Base-by-base conservation (phyloP, 2,113 vertebrate genomes). In the Aphelocoma coerulescens region DNA sequence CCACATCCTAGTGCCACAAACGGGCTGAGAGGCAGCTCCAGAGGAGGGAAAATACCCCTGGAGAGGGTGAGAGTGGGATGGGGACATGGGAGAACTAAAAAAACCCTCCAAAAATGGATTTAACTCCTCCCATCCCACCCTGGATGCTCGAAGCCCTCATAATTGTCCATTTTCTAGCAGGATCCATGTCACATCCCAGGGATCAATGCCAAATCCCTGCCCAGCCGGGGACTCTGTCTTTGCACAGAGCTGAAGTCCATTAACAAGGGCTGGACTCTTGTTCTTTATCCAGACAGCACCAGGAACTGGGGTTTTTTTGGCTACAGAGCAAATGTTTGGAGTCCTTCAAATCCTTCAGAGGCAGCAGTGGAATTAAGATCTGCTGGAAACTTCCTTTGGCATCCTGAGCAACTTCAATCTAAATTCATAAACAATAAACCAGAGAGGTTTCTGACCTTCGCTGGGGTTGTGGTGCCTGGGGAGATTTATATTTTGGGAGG, bases 401-500 rank as follows among this genome's bases (percentile, higher is more conserved):
- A 24, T 51, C 37, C 51, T 16, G 28, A 72, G 28, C 43, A 27
- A 5, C 19, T 57, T 48, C 33, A 33, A 32, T 16, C 12, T 32
- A 16, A 28, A 13, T 32, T 23, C 15, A 16, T 13, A 9, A 72
- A 24, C 14, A 3, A 2, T 6, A 6, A 28, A 43, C 24, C 12
- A 5, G 16, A 6, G 37, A 72, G 14, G 10, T 15, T 71, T 43
- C 52, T 66, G 39, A 11, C 43, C 49, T 28, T 32, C 28, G 7
- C 1, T 12, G 44, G 13, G 9, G 3, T 8, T 21, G 35, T 7
- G 30, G 30, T 51, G 17, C 15, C 41, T 51, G 3, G 3, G 16
- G 9, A 16, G 13, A 21, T 71, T 30, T 33, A 1, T 12, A 2
- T 44, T 66, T n/a, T 7, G 12, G 10, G 27, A n/a, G 15, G 3